Base-by-base conservation (phyloP, 1,140 invertebrate species). In the Cotesia glomerata region DNA sequence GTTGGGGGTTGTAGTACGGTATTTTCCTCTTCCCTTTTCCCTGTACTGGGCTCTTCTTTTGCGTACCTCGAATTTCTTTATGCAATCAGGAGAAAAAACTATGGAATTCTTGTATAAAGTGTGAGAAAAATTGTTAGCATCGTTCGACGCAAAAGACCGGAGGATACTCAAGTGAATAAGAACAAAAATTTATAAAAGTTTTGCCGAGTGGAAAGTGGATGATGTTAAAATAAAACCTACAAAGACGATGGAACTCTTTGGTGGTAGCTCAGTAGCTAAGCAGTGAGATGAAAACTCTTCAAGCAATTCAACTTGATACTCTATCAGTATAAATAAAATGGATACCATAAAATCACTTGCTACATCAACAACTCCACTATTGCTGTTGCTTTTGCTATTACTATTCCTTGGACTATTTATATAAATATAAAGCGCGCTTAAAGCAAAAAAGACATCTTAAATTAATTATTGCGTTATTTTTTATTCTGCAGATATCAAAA, bases 1-100 rank as follows among this genome's bases (percentile, higher is more conserved):
- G 26, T 26, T 26, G 26, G 26, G 26, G 26, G 26, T 26, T 26
- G 1, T 26, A 26, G 26, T 26, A 26, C 26, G 1, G 26, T 26
- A 59, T 14, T 54, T 13, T n/a, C 52, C 52, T 54, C 52, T 54
- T n/a, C 5, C 52, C 52, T 16, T 54, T 16, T 16, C 52, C 52
- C 52, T 13, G 5, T 54, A 14, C 18, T 18, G 16, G 11, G n/a
- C 11, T 5, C 7, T n/a, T 54, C 5, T 54, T 54, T 56, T 61
- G 35, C 63, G 52, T 59, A 58, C 13, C 36, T 70, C 36, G 59
- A 39, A 71, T 72, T 66, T 72, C 70, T 66, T 66, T 72, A 72
- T 66, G 49, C 36, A 72, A 72, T 72, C 70, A 72, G 45, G 18
- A 64, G 13, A 54, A 70, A 35, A 71, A 71, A 71, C 45, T 72